Evolutionary conservation across 2,113 vertebrate species (phyloP).

Genomic region (Myocastor coypus): DNA sequence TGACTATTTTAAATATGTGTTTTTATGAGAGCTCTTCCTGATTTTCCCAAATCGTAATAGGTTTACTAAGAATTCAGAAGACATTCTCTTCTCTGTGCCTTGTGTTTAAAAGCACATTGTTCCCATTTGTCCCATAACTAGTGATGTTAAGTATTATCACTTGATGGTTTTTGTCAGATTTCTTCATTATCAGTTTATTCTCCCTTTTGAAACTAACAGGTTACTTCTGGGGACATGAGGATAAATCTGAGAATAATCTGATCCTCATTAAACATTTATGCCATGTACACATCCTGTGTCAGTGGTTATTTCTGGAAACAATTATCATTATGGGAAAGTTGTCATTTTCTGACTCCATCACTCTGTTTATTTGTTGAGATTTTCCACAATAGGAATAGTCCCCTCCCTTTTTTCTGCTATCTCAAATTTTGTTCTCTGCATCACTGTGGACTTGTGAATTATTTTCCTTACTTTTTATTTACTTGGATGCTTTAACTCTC

Average conservation of each 20-base stretch:
- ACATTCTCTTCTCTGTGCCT: background rate
- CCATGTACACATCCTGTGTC: background rate
- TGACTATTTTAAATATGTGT: background rate
- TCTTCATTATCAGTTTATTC: background rate
- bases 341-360: background rate
- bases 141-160: background rate
- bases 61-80: background rate
- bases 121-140: background rate
- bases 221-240: background rate
- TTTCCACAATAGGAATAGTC: background rate
- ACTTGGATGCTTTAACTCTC: background rate
- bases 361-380: background rate
- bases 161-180: background rate
- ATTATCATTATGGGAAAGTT: background rate
- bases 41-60: background rate
- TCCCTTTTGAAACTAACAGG: background rate
- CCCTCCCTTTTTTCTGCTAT: background rate
- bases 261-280: background rate
- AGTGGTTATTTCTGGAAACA: background rate
- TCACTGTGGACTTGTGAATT: background rate
- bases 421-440: background rate
- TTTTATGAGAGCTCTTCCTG: background rate
- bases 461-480: background rate
- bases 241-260: background rate
- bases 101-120: background rate